Base-by-base conservation (phyloP, 2,797 vertebrate genomes). In the Pseudochaenichthys georgianus region DNA sequence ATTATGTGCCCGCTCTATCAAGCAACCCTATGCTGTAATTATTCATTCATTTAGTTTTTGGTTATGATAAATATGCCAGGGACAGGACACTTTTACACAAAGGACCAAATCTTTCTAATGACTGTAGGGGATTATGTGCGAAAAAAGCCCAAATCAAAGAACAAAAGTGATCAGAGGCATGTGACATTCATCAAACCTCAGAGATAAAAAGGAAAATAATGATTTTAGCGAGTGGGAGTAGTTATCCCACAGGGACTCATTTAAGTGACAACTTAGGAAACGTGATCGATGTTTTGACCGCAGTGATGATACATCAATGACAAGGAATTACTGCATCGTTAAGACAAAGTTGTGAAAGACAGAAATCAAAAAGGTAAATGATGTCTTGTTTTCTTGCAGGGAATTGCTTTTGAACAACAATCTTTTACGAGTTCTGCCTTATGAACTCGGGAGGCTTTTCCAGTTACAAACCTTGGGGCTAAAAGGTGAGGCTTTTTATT, bases 331-430 rank as follows among this genome's bases (percentile, higher is more conserved):
- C 23, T 13, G 13, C 21, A 13, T 2, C 53, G 54, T 53, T 15
- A 1, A 34, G 48, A 4, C n/a, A 70, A 17, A 15, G 51, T 9
- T 68, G 15, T 11, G 42, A 63, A 46, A 12, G 16, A 11, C 53
- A 21, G 31, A 48, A 13, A 42, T 16, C 47, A 31, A 6, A n/a
- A 23, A 31, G n/a, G 45, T 6, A 1, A 34, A 9, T 43, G 64
- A 15, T 73, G 34, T 66, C 4, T 5, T 2, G 1, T 77, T 67
- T 92, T 57, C 64, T 75, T 88, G 57, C 93, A 99, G 98, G 98
- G 98, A 99, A 96, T 97, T 99, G 95, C 97, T 99, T 96, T 99
- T 99, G 96, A 99, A 99, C 96, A 97, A 99, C 96, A 99, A 99
- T 96, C 96, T 98, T 94, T 96, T 99, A 96, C 96, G 98, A 95